Evolutionary conservation across 2,113 vertebrate genomes (phyloP), one percentile per base, ranked within the genome.

Genomic region (Pterophyllum scalare): DNA sequence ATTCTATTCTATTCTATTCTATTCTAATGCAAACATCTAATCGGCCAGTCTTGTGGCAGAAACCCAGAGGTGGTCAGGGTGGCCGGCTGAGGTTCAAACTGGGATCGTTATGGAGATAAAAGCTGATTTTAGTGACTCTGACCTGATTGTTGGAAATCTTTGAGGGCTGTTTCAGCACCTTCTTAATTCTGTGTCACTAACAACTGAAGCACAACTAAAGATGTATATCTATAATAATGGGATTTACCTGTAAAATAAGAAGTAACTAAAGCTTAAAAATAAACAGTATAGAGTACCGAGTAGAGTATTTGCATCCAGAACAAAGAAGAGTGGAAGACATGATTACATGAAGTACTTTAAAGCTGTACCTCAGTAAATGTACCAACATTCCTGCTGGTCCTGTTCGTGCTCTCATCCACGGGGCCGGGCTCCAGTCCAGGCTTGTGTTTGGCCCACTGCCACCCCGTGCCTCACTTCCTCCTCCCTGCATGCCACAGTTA

Each of bases 341-440:
- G 11, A 56, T 56, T 0, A 56, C n/a, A 56, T 56, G 22, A 22
- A 56, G 2, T n/a, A 9, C 2, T 1, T 56, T 56, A 56, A 22
- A 56, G 11, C 10, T 56, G 54, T 12, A 56, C n/a, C 22, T 57
- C 10, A 57, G n/a, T n/a, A 20, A 56, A 22, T 56, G 54, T 20
- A 56, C 9, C n/a, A 35, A 57, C 54, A 22, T 57, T 57, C n/a
- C n/a, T 57, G 5, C 56, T 13, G 10, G n/a, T 24, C 5, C 12
- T 22, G 20, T 57, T 57, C 54, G 12, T 22, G 54, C 54, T 57
- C 54, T 57, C 56, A 24, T 24, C 56, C 2, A 24, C 13, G 22
- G 56, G n/a, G 5, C n/a, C 2, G 2, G 22, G 22, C n/a, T 57
- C 1, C 20, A 57, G 54, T 57, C 54, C 54, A 57, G 4, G 54